phyloP scores from a whole-genome alignment of 1,140 invertebrate genomes.

The Aphelenchoides fujianensis region DNA sequence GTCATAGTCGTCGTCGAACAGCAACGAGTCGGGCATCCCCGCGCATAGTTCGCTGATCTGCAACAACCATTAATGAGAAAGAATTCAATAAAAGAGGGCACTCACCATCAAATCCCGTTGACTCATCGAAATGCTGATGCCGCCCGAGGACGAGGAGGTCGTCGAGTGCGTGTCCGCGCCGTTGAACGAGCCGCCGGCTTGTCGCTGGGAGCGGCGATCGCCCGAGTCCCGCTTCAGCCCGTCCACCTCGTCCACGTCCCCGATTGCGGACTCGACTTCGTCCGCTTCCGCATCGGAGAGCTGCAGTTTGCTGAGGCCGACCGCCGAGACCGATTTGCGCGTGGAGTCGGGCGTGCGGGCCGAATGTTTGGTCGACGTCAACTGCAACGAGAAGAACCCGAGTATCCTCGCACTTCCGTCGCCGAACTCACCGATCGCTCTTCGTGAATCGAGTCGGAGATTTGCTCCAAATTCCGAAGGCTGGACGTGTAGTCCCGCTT shows the following conservation, averaged over 20 bases:
- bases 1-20: slow-evolving; percentile 44
- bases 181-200: background rate
- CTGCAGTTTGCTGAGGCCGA: slow-evolving; percentile 8
- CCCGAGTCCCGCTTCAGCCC: no score
- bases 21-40: slow-evolving; percentile 28
- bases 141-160: slow-evolving; percentile 11
- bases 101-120: slow-evolving; percentile 37
- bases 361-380: background rate
- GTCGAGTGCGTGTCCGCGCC: slow-evolving; percentile 10
- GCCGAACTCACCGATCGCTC: slow-evolving; percentile 41
- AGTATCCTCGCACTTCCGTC: background rate
- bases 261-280: background rate
- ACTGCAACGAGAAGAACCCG: slow-evolving; percentile 21
- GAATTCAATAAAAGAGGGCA: slow-evolving; percentile 22
- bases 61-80: slow-evolving; percentile 25
- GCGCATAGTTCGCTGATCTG: slow-evolving; percentile 34
- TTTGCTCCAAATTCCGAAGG: slow-evolving; percentile 52
- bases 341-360: slow-evolving; percentile 31
- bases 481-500: slow-evolving; percentile 55
- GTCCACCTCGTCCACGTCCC: no score
- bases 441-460: slow-evolving; percentile 56
- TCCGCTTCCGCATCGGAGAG: no score
- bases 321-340: slow-evolving; percentile 12
- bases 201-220: no score
- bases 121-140: slow-evolving; percentile 15